Base-by-base conservation (phyloP, 2,797 vertebrate genomes). In the Sebastes taczanowskii region DNA sequence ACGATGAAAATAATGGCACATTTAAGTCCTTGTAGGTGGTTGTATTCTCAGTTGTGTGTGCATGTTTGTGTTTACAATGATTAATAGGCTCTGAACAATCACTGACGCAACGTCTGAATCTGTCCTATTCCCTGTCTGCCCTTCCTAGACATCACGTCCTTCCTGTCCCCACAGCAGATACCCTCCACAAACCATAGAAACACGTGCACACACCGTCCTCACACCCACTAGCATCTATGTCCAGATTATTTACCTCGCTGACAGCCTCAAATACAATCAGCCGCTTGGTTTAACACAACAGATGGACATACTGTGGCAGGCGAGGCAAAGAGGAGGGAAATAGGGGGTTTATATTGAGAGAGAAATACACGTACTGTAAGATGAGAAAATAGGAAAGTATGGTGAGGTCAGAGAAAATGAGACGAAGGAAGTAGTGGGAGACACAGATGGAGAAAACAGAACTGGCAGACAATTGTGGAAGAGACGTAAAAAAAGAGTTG, bases 201-300 rank as follows among this genome's bases (percentile, higher is more conserved):
- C 58, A 61, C 32, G 52, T 56, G 32, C 59, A 68, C 25, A 67
- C 70, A 66, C 42, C 66, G 55, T 53, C 66, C 23, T 73, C 53
- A 71, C 67, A 72, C 62, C 82, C 25, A 22, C 27, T 1, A 64
- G 62, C 62, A 72, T 77, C 55, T 23, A 62, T 30, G 49, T 84
- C 72, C 71, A 27, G 25, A 80, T 84, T 80, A 84, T 91, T 77
- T 85, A 88, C 80, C 77, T 89, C 80, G 55, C 69, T 32, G 74
- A 75, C 77, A 77, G 78, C 69, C 55, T 78, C 63, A 83, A 84
- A 88, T 56, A 86, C 72, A 90, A 90, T 78, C 82, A 85, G 84
- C 55, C 29, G 72, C 83, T 90, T 81, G 84, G 85, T 88, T 90
- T 90, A 77, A 77, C 84, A 90, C 83, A 85, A 80, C 93, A 92